A percentile compares a stretch with the other conserved stretches of the same genome.
phyloP scores from a whole-genome alignment of 2,797 vertebrate species.

The Coreius guichenoti region DNA sequence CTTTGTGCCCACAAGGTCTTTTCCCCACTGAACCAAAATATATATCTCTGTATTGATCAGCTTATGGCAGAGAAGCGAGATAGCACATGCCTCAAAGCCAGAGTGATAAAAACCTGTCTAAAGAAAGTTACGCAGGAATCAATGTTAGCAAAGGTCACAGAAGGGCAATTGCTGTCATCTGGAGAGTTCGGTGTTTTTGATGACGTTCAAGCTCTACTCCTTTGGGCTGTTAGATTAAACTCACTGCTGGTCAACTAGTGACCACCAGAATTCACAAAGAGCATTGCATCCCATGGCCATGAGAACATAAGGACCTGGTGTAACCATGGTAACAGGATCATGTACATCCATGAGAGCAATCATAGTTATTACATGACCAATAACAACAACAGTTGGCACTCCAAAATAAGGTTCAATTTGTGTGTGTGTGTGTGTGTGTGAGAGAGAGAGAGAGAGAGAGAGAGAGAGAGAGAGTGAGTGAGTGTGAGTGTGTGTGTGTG shows the following conservation, averaged over 20 bases:
- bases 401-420: background rate
- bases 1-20: conserved; percentile 42
- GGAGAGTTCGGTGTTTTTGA: conserved; percentile 57
- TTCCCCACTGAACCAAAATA: conserved; percentile 47
- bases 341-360: background rate
- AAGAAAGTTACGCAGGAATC: conserved; percentile 50
- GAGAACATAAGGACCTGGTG: background rate
- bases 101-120: conserved; percentile 49
- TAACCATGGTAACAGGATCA: background rate
- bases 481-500: background rate
- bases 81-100: conserved; percentile 55
- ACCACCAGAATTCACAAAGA: conserved; percentile 55
- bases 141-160: conserved; percentile 62
- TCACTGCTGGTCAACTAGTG: conserved; percentile 44
- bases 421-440: background rate
- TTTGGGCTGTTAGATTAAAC: conserved; percentile 60
- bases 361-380: background rate
- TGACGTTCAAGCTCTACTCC: conserved; percentile 45
- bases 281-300: conserved; percentile 25
- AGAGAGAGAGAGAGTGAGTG: too few relatives aligned
- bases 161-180: conserved; percentile 62
- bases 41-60: conserved; percentile 55
- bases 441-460: too few relatives aligned
- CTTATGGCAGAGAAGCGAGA: conserved; percentile 46
- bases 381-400: background rate